Evolutionary conservation across 1,140 invertebrate genomes (phyloP).

Genomic region (Scylla paramamosain): DNA sequence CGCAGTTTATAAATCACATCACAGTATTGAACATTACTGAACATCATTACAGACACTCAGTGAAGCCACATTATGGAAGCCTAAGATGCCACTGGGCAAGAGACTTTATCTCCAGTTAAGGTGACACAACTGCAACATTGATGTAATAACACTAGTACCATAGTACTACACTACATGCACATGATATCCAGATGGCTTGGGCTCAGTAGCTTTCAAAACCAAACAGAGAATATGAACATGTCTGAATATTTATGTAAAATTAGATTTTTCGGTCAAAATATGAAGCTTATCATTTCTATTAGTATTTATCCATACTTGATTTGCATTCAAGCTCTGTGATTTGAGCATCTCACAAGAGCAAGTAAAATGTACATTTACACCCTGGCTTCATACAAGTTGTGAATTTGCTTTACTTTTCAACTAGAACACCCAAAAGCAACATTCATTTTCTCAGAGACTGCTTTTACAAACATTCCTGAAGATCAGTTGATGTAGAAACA

Average conservation of each 20-base stretch:
- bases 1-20: background rate
- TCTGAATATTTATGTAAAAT: too few relatives aligned
- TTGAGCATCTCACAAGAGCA: too few relatives aligned
- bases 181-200: background rate
- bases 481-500: background rate
- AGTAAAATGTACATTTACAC: background rate
- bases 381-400: background rate
- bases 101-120: background rate
- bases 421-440: background rate
- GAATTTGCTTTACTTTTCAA: background rate
- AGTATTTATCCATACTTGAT: too few relatives aligned
- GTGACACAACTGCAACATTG: background rate
- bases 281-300: too few relatives aligned
- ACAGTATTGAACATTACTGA: constrained; percentile 35
- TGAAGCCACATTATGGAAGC: constrained; percentile 59
- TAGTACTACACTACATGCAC: background rate
- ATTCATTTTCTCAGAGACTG: background rate
- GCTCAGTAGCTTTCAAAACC: too few relatives aligned
- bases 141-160: background rate
- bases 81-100: constrained; percentile 11
- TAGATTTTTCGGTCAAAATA: too few relatives aligned
- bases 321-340: too few relatives aligned
- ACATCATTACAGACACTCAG: constrained; percentile 35
- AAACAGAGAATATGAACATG: too few relatives aligned
- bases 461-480: background rate